Conservation (phyloP, 2,113 vertebrate genomes). For the Pygoscelis adeliae region DNA sequence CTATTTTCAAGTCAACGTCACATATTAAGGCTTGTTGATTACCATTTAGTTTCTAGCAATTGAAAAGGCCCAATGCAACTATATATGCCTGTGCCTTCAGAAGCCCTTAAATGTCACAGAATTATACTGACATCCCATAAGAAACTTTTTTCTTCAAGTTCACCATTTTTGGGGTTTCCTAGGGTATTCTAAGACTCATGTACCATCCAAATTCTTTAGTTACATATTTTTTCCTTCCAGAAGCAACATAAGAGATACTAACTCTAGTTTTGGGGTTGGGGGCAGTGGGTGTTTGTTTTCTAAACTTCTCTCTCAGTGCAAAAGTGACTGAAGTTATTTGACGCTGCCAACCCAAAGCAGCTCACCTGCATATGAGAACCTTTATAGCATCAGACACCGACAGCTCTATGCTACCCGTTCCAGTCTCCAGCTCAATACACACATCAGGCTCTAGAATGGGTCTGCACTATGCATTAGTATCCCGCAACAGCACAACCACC, state of each 20-base stretch:
- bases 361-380: neutral
- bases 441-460: fast-evolving
- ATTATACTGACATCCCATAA: neutral
- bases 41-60: neutral
- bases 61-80: neutral
- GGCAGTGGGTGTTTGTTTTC: fast-evolving
- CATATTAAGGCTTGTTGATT: neutral
- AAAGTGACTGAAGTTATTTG: neutral
- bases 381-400: neutral
- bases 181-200: neutral
- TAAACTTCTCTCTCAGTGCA: neutral
- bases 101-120: neutral
- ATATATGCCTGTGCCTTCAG: neutral
- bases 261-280: neutral
- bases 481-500: neutral
- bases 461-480: too few relatives aligned
- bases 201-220: neutral
- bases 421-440: neutral
- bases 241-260: neutral
- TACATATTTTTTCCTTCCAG: neutral
- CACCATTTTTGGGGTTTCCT: neutral
- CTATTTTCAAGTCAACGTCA: neutral
- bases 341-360: neutral
- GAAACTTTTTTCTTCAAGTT: neutral
- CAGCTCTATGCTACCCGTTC: neutral